These are phyloP conservation scores for Scaptomyza montana DNA, from an alignment of 1,140 invertebrate species.

Conservation along the genomic window DNA sequence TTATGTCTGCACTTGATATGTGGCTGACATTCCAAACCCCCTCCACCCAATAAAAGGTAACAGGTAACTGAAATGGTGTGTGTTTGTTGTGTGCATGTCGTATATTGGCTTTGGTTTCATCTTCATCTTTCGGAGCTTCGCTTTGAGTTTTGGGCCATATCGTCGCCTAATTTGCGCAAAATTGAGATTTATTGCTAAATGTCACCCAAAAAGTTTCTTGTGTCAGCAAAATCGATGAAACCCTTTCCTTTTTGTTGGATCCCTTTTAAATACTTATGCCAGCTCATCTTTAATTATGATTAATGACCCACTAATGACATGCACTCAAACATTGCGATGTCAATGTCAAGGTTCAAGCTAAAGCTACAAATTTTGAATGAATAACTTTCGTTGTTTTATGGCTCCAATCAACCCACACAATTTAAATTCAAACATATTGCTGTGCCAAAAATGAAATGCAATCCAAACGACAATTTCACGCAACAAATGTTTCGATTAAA, in stretches of 20 bases:
- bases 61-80: conserved; percentile 14
- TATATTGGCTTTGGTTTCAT: conserved; percentile 31
- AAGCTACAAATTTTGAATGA: conserved; percentile 7
- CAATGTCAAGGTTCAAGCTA: conserved; percentile 5
- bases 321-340: conserved; percentile 2
- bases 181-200: conserved; percentile 73
- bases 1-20: conserved; percentile 74
- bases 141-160: conserved; percentile 58
- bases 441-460: conserved; percentile 35
- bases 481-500: conserved; percentile 80
- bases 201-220: conserved; percentile 49
- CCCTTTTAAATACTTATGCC: conserved; percentile 17
- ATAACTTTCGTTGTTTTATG: conserved; percentile 4
- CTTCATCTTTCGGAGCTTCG: conserved; percentile 21
- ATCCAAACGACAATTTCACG: conserved; percentile 74
- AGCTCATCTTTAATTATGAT: conserved; percentile 68
- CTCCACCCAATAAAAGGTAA: conserved; percentile 4
- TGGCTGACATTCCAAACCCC: conserved; percentile 46
- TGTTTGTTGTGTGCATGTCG: neutral
- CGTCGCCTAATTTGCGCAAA: conserved; percentile 77
- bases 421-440: conserved; percentile 77
- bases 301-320: conserved; percentile 69
- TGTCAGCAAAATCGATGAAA: conserved; percentile 39
- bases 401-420: conserved; percentile 20
- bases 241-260: conserved; percentile 13